Evolutionary conservation across 2,113 vertebrate genomes (phyloP), one percentile per base, ranked within the genome.

Genomic region (Heterocephalus glaber): DNA sequence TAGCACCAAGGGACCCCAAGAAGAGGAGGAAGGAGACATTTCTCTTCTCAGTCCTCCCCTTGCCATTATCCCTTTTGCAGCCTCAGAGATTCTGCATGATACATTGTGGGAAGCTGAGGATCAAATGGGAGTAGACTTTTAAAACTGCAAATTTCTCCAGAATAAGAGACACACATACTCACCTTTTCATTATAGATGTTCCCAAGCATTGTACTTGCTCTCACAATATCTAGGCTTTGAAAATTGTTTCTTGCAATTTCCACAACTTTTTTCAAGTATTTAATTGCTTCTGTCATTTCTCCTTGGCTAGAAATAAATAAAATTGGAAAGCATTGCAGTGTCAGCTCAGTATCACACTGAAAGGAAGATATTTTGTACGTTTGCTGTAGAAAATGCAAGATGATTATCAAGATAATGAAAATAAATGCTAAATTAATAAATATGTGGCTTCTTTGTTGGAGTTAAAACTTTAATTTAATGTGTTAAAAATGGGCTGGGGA

Each of bases 171-270:
- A 44, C 22, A 3, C 0, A 16, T 96, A 98, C 98, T 98, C 96
- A 99, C 99, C 85, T 72, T 98, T 96, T 97, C 90, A 80, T 98
- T 99, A 94, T 98, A 98, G 97, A 98, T 97, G 86, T 98, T 98
- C 20, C 98, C 99, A 68, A 99, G 98, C 65, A 98, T 98, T 0
- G 98, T 70, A 84, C 98, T 97, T 7, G 98, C 98, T 97, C 97
- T 98, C 92, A 98, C 97, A 35, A 98, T 41, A 80, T 98, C 98
- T 33, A 97, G 97, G 61, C 33, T 97, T 54, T 98, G 97, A 28
- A 97, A 92, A 89, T 97, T 66, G 0, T 95, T 98, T 93, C 98
- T 97, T 80, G 98, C 98, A 97, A 98, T 84, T 49, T 96, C 95
- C 95, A 98, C 90, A 95, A 98, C 98, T 79, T 97, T 98, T 98